A percentile compares a stretch with the other conserved stretches of the same genome.
phyloP scores from a whole-genome alignment of 2,113 vertebrate species.

The Callithrix jacchus region DNA sequence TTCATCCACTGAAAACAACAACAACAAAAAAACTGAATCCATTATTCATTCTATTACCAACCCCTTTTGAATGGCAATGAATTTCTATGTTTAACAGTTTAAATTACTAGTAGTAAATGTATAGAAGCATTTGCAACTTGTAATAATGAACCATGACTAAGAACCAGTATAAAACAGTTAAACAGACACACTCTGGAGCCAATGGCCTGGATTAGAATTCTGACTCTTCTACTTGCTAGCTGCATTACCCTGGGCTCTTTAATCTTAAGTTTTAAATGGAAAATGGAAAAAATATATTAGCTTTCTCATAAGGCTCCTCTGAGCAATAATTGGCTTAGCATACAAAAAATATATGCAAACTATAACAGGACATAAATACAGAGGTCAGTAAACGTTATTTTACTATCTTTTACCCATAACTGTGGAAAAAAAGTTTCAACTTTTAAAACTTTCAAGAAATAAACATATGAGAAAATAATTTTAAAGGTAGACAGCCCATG shows the following conservation, averaged over 20 bases:
- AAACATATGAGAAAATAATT: slow-evolving; percentile 14
- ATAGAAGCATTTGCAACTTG: background rate
- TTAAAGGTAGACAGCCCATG: background rate
- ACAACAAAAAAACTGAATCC: background rate
- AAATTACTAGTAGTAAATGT: too few species aligned
- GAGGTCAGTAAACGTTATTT: background rate
- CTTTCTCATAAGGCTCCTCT: background rate
- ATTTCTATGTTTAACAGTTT: slow-evolving; percentile 10
- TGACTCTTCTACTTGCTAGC: background rate
- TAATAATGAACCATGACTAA: background rate
- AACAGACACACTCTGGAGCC: background rate
- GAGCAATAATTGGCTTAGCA: background rate
- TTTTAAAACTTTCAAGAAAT: slow-evolving; percentile 14
- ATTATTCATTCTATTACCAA: slow-evolving; percentile 14
- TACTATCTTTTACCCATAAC: background rate
- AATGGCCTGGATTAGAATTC: background rate
- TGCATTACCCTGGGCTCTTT: background rate
- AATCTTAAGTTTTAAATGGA: background rate
- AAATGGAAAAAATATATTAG: background rate
- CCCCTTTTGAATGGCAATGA: background rate
- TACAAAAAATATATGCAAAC: background rate
- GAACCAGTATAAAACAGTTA: background rate
- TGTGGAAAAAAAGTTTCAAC: background rate
- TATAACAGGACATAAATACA: background rate
- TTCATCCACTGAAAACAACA: background rate